Percentiles rank a stretch among this genome's conserved stretches.
Evolutionary conservation across 2,113 vertebrate genomes (phyloP).

Genomic region (Mesocricetus auratus): DNA sequence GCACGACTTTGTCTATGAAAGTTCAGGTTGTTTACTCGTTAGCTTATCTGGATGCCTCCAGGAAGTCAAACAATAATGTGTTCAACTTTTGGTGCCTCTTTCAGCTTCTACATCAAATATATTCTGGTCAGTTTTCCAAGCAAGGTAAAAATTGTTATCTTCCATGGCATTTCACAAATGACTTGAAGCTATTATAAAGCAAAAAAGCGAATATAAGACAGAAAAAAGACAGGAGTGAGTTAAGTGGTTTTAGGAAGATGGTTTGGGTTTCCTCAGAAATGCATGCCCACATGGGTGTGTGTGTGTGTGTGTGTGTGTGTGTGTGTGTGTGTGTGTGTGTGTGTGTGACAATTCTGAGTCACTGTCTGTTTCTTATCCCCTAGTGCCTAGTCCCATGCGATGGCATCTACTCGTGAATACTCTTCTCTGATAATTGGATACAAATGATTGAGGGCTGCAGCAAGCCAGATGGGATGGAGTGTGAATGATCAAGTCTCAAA

Average conservation of each 20-base stretch:
- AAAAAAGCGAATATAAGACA: background rate
- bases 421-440: background rate
- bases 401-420: background rate
- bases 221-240: background rate
- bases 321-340: too few species aligned
- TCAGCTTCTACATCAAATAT: background rate
- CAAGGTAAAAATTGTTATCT: background rate
- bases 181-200: background rate
- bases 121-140: background rate
- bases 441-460: background rate
- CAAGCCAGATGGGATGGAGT: rapidly evolving
- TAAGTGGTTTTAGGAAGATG: background rate
- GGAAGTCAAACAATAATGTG: background rate
- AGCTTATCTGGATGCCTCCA: slow-evolving; percentile 37
- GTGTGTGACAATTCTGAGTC: too few species aligned
- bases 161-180: background rate
- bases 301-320: too few species aligned
- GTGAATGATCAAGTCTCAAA: background rate
- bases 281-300: too few species aligned
- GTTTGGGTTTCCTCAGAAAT: background rate
- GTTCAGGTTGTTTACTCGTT: background rate
- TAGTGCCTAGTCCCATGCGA: background rate
- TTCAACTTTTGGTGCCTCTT: background rate
- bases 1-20: slow-evolving; percentile 22
- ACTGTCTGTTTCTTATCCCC: background rate